Evolutionary conservation across 1,140 invertebrate species (phyloP).

Genomic region (Myzus persicae): DNA sequence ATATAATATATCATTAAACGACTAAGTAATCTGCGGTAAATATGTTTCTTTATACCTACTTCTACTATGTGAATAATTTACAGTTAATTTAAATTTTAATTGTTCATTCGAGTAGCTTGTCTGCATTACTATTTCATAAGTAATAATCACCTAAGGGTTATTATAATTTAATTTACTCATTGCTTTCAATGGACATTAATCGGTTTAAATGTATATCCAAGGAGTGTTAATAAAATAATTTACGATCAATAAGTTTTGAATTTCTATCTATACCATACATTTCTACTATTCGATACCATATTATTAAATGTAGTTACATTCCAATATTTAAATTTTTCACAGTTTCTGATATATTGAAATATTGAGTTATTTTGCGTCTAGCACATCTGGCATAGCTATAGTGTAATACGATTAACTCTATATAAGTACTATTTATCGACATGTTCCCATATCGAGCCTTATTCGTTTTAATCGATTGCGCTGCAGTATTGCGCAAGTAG

Average conservation of each 20-base stretch:
- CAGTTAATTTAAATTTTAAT: neutral
- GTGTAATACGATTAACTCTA: neutral
- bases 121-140: neutral
- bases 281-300: too few species aligned
- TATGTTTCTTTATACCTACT: neutral
- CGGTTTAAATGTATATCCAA: neutral
- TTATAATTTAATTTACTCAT: neutral
- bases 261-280: too few species aligned
- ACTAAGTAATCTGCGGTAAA: neutral
- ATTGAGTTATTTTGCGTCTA: neutral
- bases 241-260: neutral
- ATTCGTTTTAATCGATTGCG: neutral
- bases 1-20: neutral
- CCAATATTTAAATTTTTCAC: neutral
- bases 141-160: neutral
- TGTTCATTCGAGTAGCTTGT: too few species aligned
- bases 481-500: too few species aligned
- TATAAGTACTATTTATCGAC: neutral
- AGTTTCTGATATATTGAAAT: neutral
- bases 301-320: neutral
- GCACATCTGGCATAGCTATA: neutral
- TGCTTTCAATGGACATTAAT: neutral
- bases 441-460: neutral
- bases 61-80: neutral
- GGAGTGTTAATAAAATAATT: neutral